phyloP scores from a whole-genome alignment of 2,888 invertebrate species.

The Scaptomyza parva region DNA sequence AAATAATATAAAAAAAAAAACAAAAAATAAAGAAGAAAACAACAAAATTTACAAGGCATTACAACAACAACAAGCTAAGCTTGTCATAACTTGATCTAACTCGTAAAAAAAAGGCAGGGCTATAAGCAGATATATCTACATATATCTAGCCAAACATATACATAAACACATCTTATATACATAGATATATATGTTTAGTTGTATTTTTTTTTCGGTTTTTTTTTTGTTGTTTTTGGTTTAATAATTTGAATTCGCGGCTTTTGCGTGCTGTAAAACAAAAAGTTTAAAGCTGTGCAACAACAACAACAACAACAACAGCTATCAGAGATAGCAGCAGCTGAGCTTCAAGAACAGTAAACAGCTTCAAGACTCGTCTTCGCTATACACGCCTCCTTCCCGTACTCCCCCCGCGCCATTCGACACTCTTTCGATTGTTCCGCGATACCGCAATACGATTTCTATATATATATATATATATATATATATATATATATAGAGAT shows the following conservation, averaged over 20 bases:
- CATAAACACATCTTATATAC: conserved; percentile 1
- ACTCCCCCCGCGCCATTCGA: conserved; percentile 5
- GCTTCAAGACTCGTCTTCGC: conserved; percentile 27
- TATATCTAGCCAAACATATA: conserved; percentile 37
- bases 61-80: conserved; percentile 37
- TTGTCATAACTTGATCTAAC: conserved; percentile 63
- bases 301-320: conserved; percentile 24
- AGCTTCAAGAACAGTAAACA: conserved; percentile 73
- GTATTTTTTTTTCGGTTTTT: conserved; percentile 15
- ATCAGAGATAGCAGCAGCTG: conserved; percentile 59
- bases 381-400: neutral
- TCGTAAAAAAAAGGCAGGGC: conserved; percentile 44
- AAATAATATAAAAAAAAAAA: conserved; percentile 14
- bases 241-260: conserved; percentile 61
- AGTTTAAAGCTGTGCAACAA: conserved; percentile 56
- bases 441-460: conserved; percentile 46
- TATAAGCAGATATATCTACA: conserved; percentile 49
- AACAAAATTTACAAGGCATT: conserved; percentile 34
- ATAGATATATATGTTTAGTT: conserved; percentile 9
- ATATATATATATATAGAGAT: conserved; percentile 2
- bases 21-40: conserved; percentile 17
- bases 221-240: conserved; percentile 34
- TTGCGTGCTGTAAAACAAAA: conserved; percentile 49
- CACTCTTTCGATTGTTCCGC: conserved; percentile 42
- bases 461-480: conserved; percentile 9